phyloP scores from a whole-genome alignment of 2,797 vertebrate genomes.

The Megalops cyprinoides region DNA sequence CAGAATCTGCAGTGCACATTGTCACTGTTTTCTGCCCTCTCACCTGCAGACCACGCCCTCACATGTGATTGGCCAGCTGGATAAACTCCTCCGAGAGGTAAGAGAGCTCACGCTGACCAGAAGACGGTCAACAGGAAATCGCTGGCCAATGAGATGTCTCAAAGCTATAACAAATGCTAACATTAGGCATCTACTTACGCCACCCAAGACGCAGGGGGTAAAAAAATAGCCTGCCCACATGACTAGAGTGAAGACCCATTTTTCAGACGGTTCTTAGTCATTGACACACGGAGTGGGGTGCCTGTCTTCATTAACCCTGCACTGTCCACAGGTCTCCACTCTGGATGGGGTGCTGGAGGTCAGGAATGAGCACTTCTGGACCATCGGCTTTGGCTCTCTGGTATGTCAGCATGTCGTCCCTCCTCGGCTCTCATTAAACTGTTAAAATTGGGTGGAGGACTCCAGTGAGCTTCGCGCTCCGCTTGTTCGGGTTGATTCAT shows the following conservation, averaged over 20 bases:
- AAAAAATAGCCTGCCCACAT: too few species aligned
- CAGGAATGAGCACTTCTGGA: constrained; percentile 97
- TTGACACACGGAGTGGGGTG: too few species aligned
- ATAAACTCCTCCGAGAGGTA: constrained; percentile 96
- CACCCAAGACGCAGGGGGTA: too few species aligned
- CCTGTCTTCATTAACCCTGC: background rate
- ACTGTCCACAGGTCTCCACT: constrained; percentile 85
- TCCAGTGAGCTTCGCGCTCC: background rate
- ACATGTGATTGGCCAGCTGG: constrained; percentile 93
- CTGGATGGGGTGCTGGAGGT: constrained; percentile 96
- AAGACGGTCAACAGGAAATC: background rate
- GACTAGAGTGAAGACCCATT: too few species aligned
- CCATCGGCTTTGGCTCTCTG: constrained; percentile 91
- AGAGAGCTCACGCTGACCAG: background rate
- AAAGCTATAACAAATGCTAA: background rate
- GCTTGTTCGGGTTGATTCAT: background rate
- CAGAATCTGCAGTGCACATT: background rate
- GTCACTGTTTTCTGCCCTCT: constrained; percentile 1
- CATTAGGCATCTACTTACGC: background rate
- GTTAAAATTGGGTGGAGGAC: background rate
- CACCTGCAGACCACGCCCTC: constrained; percentile 88
- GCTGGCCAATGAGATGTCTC: background rate
- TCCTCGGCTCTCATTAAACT: background rate
- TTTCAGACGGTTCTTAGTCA: too few species aligned
- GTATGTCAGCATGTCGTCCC: constrained; percentile 66